A percentile compares a stretch with the other conserved stretches of the same genome.
phyloP scores from a whole-genome alignment of 2,797 vertebrate genomes.

The Fistularia tabacaria region DNA sequence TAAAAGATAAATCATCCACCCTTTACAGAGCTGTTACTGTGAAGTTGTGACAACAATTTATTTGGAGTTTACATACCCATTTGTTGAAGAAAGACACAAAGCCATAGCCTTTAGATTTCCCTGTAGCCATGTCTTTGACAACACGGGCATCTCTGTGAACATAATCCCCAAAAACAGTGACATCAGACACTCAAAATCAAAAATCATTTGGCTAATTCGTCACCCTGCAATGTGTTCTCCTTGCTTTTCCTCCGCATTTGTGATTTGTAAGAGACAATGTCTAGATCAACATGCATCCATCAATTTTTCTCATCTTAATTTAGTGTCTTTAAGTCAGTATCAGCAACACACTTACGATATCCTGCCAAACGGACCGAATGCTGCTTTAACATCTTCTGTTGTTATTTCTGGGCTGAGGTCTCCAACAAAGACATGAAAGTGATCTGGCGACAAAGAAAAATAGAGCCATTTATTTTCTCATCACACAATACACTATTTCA shows the following conservation, averaged over 20 bases:
- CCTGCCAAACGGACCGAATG: constrained; percentile 95
- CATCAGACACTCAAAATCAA: constrained; percentile 3
- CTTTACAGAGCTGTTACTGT: too few relatives aligned
- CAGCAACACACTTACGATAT: constrained; percentile 87
- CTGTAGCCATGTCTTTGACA: constrained; percentile 98
- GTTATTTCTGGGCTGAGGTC: constrained; percentile 98
- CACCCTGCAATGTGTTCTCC: too few relatives aligned
- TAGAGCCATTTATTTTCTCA: not conserved
- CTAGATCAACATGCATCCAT: too few relatives aligned
- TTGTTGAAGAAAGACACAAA: constrained; percentile 99
- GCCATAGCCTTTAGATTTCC: constrained; percentile 98
- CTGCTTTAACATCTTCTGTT: constrained; percentile 96
- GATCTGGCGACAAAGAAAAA: constrained; percentile 72
- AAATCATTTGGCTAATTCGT: too few relatives aligned
- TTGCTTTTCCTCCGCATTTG: too few relatives aligned
- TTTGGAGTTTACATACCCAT: constrained; percentile 79
- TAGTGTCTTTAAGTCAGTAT: too few relatives aligned
- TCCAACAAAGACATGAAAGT: constrained; percentile 98
- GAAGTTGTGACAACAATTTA: too few relatives aligned
- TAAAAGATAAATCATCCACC: too few relatives aligned
- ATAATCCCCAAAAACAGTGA: constrained; percentile 37
- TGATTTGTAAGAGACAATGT: too few relatives aligned
- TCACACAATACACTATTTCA: not conserved
- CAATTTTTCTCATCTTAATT: too few relatives aligned
- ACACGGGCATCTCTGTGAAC: constrained; percentile 90